Percentiles rank a stretch among this genome's conserved stretches.
Evolutionary conservation across 2,888 invertebrate species (phyloP).

Genomic region (Hypsopygia costalis): DNA sequence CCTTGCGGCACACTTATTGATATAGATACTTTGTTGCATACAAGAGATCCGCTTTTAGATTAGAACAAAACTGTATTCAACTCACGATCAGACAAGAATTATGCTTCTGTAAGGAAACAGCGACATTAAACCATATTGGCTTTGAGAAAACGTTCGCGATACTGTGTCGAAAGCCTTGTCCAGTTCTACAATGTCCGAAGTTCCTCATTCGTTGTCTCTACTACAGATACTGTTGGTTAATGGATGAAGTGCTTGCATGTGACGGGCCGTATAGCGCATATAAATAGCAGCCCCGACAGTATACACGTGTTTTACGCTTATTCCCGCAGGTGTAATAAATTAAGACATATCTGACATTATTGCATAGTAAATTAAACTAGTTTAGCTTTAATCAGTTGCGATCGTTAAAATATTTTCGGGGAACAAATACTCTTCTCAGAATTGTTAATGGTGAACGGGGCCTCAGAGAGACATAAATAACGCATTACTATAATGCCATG

Average conservation of each 20-base stretch:
- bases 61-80: slow-evolving; percentile 32
- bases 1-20: slow-evolving; percentile 37
- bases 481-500: slow-evolving; percentile 11
- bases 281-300: slow-evolving; percentile 49
- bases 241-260: slow-evolving; percentile 44
- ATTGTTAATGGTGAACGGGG: slow-evolving; percentile 20
- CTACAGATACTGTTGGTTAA: slow-evolving; percentile 57
- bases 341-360: slow-evolving; percentile 36
- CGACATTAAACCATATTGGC: slow-evolving; percentile 30
- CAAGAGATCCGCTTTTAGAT: slow-evolving; percentile 48
- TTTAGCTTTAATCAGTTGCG: slow-evolving; percentile 30
- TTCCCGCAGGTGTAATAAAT: slow-evolving; percentile 42
- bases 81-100: slow-evolving; percentile 23
- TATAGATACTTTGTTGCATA: slow-evolving; percentile 17
- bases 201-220: slow-evolving; percentile 39
- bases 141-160: slow-evolving; percentile 15
- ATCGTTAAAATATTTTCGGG: slow-evolving; percentile 29
- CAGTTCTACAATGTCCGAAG: slow-evolving; percentile 29
- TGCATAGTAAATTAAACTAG: slow-evolving; percentile 33
- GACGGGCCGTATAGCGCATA: slow-evolving; percentile 41
- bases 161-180: slow-evolving; percentile 24
- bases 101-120: slow-evolving; percentile 21
- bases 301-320: slow-evolving; percentile 42
- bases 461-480: slow-evolving; percentile 20
- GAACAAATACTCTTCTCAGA: slow-evolving; percentile 21